A percentile compares a stretch with the other conserved stretches of the same genome.
phyloP scores from a whole-genome alignment of 2,888 invertebrate genomes.

The Cepaea hortensis region DNA sequence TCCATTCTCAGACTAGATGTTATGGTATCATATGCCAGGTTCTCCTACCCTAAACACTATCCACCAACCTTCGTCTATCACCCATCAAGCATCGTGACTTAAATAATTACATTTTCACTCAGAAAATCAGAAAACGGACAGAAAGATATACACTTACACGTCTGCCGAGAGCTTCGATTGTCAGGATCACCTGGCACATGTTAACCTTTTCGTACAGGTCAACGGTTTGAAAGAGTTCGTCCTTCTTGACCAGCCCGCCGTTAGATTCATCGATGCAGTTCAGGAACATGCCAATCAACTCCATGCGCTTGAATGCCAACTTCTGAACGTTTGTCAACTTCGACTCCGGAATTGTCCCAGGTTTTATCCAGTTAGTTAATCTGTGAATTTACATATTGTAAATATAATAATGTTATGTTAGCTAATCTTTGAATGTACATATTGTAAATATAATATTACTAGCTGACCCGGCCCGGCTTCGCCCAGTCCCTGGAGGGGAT shows the following conservation, averaged over 20 bases:
- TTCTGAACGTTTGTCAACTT: conserved; percentile 54
- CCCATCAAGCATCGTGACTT: too few relatives aligned
- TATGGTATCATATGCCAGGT: too few relatives aligned
- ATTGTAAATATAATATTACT: too few relatives aligned
- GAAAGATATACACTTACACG: conserved; percentile 23
- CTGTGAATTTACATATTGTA: conserved; percentile 77
- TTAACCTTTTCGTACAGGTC: conserved; percentile 98
- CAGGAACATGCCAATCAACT: conserved; percentile 89
- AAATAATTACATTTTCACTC: too few relatives aligned
- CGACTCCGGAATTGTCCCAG: conserved; percentile 78
- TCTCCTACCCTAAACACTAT: too few relatives aligned
- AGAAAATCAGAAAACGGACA: too few relatives aligned
- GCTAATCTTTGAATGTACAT: too few relatives aligned
- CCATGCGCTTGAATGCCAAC: conserved; percentile 91
- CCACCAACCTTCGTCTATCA: too few relatives aligned
- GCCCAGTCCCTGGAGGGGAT: too few relatives aligned
- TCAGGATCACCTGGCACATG: conserved; percentile 91
- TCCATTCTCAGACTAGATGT: too few relatives aligned
- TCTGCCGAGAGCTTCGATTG: conserved; percentile 39
- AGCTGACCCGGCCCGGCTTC: too few relatives aligned
- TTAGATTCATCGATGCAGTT: conserved; percentile 83
- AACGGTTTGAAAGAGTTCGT: conserved; percentile 91
- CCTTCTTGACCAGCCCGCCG: conserved; percentile 18
- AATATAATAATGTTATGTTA: neutral
- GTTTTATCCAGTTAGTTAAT: conserved; percentile 89